Percentiles rank a stretch among this genome's conserved stretches.
These are phyloP conservation scores for Zaprionus obscuricornis DNA, from an alignment of 2,888 invertebrate species.

Conservation along the genomic window DNA sequence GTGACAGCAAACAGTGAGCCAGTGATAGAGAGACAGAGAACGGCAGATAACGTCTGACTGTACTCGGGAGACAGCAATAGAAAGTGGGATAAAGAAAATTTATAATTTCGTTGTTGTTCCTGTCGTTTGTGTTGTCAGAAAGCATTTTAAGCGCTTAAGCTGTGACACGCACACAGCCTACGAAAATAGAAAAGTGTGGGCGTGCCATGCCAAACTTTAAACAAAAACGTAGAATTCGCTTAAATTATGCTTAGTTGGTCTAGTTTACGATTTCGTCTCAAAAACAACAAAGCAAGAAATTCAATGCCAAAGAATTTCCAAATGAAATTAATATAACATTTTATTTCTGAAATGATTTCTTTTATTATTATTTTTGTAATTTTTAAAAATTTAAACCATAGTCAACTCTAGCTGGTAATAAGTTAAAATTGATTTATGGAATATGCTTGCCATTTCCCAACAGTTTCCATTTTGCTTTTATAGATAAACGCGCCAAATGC, in stretches of 20 bases:
- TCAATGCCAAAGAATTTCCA: conserved; percentile 15
- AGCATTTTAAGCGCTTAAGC: conserved; percentile 77
- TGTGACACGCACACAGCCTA: conserved; percentile 63
- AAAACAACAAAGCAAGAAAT: conserved; percentile 6
- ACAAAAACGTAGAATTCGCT: conserved; percentile 10
- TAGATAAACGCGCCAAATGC: conserved; percentile 68
- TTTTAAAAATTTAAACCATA: background rate
- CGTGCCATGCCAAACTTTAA: conserved; percentile 17
- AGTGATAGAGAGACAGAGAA: no score
- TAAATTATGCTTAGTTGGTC: no score
- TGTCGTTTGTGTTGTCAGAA: conserved; percentile 58
- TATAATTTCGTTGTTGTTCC: conserved; percentile 51
- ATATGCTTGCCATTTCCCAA: background rate
- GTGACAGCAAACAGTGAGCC: no score
- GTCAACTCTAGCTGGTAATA: no score
- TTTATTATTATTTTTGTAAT: background rate
- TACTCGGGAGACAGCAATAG: conserved; percentile 25
- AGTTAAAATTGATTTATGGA: conserved; percentile 20
- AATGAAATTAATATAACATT: background rate
- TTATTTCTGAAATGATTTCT: conserved; percentile 2
- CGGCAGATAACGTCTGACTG: conserved; percentile 16
- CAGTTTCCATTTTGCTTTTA: conserved; percentile 29
- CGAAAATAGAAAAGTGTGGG: background rate
- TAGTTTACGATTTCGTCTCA: no score
- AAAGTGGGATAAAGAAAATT: conserved; percentile 57